Evolutionary conservation across 35 echinoderm and acorn worm species (phyloP), one percentile per base, ranked within the genome.

Genomic region (Strongylocentrotus purpuratus): DNA sequence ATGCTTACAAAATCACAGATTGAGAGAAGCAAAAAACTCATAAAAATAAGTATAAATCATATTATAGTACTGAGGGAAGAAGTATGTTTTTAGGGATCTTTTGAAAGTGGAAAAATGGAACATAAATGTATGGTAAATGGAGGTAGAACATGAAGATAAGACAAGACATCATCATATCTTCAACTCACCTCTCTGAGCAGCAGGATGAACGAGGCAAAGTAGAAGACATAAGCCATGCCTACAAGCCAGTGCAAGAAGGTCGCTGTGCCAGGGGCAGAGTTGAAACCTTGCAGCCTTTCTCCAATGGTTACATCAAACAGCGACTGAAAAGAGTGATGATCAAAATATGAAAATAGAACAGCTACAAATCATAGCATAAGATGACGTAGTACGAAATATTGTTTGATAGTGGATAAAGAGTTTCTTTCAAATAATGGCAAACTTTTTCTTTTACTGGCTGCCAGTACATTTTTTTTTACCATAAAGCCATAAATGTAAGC

Each of bases 221-320:
- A 98, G 58, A 99, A 98, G 87, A 99, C 97, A 94, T 97, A 99
- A 7, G 96, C 98, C 98, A 99, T 99, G 87, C 98, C 98, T 78
- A 99, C 98, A 47, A 99, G 88, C 98, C 98, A 99, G 48, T 99
- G 98, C 4, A 99, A 95, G 65, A 99, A 99, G 96, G 97, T 99
- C 65, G 96, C 96, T 22, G 98, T 99, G 85, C 98, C 98, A n/a
- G 98, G 98, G 18, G 98, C 98, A 13, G 96, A 97, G 31, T 98
- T 94, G 94, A 99, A 99, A 46, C 98, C 96, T 70, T 95, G 55
- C 35, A 98, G 94, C 31, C 98, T 94, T 45, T 99, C 98, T 90
- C 96, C 94, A 59, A 99, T 47, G 46, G 96, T 97, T 14, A 95
- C 95, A 52, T 99, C 95, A 96, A 99, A 99, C 94, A 98, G 32